phyloP scores from a whole-genome alignment of 2,113 vertebrate species.

The Ptilorrhoa leucosticta region DNA sequence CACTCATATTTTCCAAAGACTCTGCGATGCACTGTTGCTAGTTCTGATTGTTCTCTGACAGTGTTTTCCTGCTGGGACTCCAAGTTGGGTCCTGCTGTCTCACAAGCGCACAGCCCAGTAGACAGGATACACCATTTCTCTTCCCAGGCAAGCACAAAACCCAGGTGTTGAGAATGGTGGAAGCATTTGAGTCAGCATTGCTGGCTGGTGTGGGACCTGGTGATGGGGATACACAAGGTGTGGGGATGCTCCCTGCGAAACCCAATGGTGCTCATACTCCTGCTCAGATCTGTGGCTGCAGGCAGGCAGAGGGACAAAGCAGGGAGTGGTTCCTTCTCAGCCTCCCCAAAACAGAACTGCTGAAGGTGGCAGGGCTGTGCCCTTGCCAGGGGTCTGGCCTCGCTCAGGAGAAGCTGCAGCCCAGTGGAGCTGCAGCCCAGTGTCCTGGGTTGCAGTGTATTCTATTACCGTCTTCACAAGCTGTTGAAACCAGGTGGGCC shows the following conservation, averaged over 20 bases:
- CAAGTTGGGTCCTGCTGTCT: background rate
- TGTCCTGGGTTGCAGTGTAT: no score
- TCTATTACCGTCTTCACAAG: no score
- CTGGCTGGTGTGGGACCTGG: background rate
- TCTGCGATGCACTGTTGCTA: background rate
- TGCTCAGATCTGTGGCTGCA: background rate
- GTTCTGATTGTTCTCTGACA: background rate
- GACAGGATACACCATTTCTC: background rate
- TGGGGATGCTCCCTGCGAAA: accelerated
- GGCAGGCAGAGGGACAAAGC: background rate
- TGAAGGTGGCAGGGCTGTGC: accelerated
- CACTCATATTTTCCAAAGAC: background rate
- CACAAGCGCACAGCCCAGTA: accelerated
- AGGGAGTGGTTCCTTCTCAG: background rate
- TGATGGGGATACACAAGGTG: background rate
- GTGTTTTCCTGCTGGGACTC: background rate
- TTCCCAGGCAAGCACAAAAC: background rate
- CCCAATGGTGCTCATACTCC: accelerated
- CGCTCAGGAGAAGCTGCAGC: background rate
- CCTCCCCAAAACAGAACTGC: background rate
- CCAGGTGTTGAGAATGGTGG: background rate
- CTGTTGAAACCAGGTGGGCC: no score
- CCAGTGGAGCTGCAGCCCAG: background rate
- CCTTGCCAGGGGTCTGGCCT: background rate
- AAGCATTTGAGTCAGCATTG: background rate